Conservation (phyloP, 2,113 vertebrate species). For the Ornithorhynchus anatinus region DNA sequence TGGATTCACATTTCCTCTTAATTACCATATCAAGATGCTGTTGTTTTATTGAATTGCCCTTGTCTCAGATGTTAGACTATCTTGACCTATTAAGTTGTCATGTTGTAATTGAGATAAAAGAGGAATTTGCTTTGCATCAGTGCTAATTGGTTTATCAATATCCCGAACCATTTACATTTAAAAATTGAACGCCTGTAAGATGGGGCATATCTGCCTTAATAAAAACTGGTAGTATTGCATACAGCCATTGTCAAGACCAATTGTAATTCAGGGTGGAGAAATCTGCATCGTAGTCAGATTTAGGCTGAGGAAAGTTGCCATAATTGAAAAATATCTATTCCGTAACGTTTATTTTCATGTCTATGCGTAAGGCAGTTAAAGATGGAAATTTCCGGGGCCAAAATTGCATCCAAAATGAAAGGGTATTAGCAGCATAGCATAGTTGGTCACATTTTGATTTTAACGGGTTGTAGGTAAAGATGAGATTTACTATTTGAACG, state of each 20-base stretch:
- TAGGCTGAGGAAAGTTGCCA: conserved; percentile 48
- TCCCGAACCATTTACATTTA: conserved; percentile 81
- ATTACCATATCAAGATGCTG: conserved; percentile 83
- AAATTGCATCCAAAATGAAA: conserved; percentile 28
- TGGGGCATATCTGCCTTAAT: conserved; percentile 64
- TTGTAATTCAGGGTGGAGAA: conserved; percentile 36
- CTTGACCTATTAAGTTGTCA: conserved; percentile 87
- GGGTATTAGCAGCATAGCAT: conserved; percentile 22
- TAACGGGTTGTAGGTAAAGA: background rate
- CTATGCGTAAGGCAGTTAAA: conserved; percentile 25
- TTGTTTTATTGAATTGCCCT: conserved; percentile 84
- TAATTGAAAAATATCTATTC: conserved; percentile 42
- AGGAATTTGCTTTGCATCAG: conserved; percentile 86
- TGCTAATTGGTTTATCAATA: conserved; percentile 89
- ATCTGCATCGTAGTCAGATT: conserved; percentile 36
- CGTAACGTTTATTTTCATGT: conserved; percentile 51
- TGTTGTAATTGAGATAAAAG: conserved; percentile 87
- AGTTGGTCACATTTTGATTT: background rate
- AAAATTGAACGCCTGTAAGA: conserved; percentile 76
- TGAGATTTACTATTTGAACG: too few relatives aligned
- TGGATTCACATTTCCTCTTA: conserved; percentile 80
- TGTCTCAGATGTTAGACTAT: conserved; percentile 86
- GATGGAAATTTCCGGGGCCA: conserved; percentile 20
- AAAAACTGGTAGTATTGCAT: conserved; percentile 57
- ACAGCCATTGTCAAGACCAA: conserved; percentile 5